phyloP scores from a whole-genome alignment of 1,140 invertebrate species.

The Asobara japonica region DNA sequence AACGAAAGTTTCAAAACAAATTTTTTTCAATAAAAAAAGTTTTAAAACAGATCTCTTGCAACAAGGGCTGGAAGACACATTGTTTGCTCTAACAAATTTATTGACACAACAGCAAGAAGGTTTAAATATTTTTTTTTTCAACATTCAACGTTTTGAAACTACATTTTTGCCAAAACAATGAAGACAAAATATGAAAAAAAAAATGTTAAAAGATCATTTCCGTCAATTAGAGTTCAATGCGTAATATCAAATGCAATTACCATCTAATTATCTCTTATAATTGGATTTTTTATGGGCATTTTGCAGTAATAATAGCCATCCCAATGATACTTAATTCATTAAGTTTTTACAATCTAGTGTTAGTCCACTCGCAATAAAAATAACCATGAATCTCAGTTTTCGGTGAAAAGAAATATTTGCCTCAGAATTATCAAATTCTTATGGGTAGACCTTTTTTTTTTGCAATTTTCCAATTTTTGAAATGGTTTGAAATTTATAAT shows the following conservation, averaged over 20 bases:
- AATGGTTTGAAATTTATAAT: not conserved
- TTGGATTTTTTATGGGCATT: not conserved
- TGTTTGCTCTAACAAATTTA: no score
- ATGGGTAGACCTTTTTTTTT: no score
- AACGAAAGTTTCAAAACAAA: no score
- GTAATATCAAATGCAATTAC: not conserved
- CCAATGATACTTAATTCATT: not conserved
- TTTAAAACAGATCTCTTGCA: no score
- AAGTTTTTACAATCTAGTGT: not conserved
- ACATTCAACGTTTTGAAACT: no score
- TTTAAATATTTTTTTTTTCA: no score
- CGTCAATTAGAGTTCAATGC: not conserved
- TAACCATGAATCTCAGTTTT: not conserved
- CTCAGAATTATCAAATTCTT: no score
- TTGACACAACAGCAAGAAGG: no score
- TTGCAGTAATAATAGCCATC: not conserved
- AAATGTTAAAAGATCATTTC: not conserved
- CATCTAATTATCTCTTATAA: not conserved
- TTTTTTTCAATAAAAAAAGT: no score
- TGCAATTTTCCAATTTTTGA: no score
- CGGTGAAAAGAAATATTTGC: no score
- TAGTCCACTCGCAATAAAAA: not conserved
- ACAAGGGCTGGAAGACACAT: no score
- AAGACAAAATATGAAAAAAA: not conserved
- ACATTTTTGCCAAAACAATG: not conserved